Base-by-base conservation (phyloP, 2,113 vertebrate genomes). In the Odocoileus virginianus region DNA sequence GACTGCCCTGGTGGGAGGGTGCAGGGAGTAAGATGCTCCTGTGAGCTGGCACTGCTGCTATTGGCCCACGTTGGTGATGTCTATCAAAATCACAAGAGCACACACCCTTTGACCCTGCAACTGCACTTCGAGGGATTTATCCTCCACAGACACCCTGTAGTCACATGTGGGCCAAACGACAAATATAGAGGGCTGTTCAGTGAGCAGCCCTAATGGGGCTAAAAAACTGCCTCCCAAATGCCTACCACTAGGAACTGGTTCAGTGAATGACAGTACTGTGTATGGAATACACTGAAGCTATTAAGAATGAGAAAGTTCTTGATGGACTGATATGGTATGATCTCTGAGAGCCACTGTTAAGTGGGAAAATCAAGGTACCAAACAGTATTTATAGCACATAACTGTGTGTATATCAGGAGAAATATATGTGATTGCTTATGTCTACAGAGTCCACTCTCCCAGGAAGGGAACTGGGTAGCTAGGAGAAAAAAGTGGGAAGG, bases 71-170 rank as follows among this genome's bases (percentile, higher is more conserved):
- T 10, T 55, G 47, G 36, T 45, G 60, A 60, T 4, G 28, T 17
- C 33, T 47, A 74, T 47, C 74, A 83, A 87, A 88, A 95, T 50
- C 79, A 21, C 2, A 93, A 64, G 25, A 30, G 27, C 13, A 74
- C 6, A 58, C 3, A 74, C 9, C 57, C 58, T 90, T 52, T 87
- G 55, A 40, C 17, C 5, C 43, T 91, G 67, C n/a, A 95, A 81
- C 82, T 97, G 55, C 28, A 97, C 61, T 74, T 97, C 5, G 33
- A 95, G 28, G 84, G 74, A 81, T 45, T 78, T 36, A 93, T 52
- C 33, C 27, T 16, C 71, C 67, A 86, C 6, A 81, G 47, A n/a
- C 7, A 71, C 23, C 54, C 23, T 27, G 9, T 58, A 94, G 78
- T 95, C 11, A 58, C 23, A 84, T 45, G 57, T 23, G 33, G 47